phyloP scores from a whole-genome alignment of 2,888 invertebrate genomes.

The Hirudinaria manillensis region DNA sequence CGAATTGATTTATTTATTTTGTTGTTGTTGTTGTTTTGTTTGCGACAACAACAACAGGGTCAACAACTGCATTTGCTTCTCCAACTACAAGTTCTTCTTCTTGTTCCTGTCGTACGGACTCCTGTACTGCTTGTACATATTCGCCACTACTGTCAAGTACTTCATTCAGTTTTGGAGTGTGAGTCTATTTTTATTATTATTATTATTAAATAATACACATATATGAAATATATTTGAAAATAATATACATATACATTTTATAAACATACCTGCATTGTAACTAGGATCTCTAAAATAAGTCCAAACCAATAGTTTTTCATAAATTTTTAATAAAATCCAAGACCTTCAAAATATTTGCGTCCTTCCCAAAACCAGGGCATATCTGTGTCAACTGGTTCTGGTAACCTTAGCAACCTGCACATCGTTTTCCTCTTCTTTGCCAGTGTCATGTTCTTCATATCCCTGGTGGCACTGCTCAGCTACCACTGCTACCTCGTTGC shows the following conservation, averaged over 20 bases:
- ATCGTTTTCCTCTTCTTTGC: constrained; percentile 95
- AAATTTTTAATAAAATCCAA: too few relatives aligned
- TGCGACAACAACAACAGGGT: constrained; percentile 60
- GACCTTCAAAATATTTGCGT: background rate
- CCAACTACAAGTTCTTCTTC: constrained; percentile 97
- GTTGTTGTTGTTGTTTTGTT: too few relatives aligned
- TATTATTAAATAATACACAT: background rate
- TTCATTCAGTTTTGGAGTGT: constrained; percentile 63
- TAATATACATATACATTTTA: background rate
- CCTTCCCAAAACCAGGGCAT: constrained; percentile 24
- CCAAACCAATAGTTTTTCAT: too few relatives aligned
- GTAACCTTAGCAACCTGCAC: constrained; percentile 61
- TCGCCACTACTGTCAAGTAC: constrained; percentile 56
- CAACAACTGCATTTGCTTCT: constrained; percentile 94
- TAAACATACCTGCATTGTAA: background rate
- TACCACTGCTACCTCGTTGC: constrained; percentile 91
- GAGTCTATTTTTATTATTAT: constrained; percentile 39
- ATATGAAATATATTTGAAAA: constrained; percentile 6
- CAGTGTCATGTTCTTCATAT: constrained; percentile 92
- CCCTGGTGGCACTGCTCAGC: constrained; percentile 86
- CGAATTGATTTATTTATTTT: too few relatives aligned
- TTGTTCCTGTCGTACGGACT: constrained; percentile 91
- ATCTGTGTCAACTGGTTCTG: background rate
- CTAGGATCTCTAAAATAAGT: too few relatives aligned
- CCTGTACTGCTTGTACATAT: constrained; percentile 82